Evolutionary conservation across 1,140 invertebrate species (phyloP).

Genomic region (Nixonia krombeini): DNA sequence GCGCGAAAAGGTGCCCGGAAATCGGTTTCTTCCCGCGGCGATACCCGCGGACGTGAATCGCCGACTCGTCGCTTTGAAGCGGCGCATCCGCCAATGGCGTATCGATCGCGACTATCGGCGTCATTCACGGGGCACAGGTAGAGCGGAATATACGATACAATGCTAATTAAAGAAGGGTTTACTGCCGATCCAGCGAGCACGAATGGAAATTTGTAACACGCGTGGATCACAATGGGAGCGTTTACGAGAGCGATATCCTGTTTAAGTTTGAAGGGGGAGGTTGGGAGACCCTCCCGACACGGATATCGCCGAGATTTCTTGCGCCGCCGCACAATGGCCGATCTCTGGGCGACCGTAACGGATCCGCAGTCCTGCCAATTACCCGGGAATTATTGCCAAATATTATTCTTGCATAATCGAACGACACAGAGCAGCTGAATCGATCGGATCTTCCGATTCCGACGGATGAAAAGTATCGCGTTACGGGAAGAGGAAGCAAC

Average conservation of each 20-base stretch:
- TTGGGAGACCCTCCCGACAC: slow-evolving; percentile 7
- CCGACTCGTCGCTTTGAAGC: too few relatives aligned
- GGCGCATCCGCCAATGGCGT: slow-evolving; percentile 15
- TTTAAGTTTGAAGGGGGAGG: neutral
- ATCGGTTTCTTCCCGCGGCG: too few relatives aligned
- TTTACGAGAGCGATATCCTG: slow-evolving; percentile 42
- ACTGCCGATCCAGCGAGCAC: slow-evolving; percentile 55
- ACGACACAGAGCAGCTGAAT: slow-evolving; percentile 7
- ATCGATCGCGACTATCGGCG: slow-evolving; percentile 16
- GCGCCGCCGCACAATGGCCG: neutral
- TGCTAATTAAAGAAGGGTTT: slow-evolving; percentile 64
- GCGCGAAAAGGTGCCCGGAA: too few relatives aligned
- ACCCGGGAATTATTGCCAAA: slow-evolving; percentile 56
- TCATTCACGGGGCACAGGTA: slow-evolving; percentile 9
- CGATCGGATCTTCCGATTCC: slow-evolving; percentile 9
- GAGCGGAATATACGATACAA: slow-evolving; percentile 56
- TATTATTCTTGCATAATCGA: slow-evolving; percentile 63
- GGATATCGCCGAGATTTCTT: slow-evolving; percentile 20
- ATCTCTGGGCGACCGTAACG: too few relatives aligned
- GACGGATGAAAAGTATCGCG: slow-evolving; percentile 18
- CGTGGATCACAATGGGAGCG: slow-evolving; percentile 56
- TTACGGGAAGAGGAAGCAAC: too few relatives aligned
- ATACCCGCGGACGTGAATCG: too few relatives aligned
- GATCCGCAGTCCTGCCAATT: slow-evolving; percentile 38
- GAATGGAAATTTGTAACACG: slow-evolving; percentile 62